Base-by-base conservation (phyloP, 2,797 vertebrate genomes). In the Zalophus californianus region DNA sequence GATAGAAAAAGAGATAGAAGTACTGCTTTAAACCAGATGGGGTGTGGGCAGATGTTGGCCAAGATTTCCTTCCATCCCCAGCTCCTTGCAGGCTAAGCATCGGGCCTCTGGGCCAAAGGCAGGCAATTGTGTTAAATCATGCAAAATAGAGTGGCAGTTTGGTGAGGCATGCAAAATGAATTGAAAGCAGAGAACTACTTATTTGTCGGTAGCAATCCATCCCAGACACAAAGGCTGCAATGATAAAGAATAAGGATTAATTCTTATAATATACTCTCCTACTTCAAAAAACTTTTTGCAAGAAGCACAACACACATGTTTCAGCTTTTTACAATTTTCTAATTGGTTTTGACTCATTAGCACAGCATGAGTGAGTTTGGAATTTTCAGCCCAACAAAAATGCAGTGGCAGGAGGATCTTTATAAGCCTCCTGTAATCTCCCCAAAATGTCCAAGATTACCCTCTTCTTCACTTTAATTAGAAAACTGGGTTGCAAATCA, bases 301-400 rank as follows among this genome's bases (percentile, higher is more conserved):
- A 50, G 70, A 96, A 93, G 60, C 80, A 54, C 13, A 78, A 56
- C 68, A 95, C 86, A 91, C 35, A 64, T 52, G 92, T 91, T 96
- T 89, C 66, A 64, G 70, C 62, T 93, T 95, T 96, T 77, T 95
- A 68, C 25, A 78, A 73, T 93, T 98, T 97, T 77, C 91, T 88
- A 95, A 85, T 98, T 95, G 95, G 94, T 54, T 91, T 83, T 62
- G 96, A 85, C 89, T 95, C 83, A 92, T 96, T 80, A 97, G 77
- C 68, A 78, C 27, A 96, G 90, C 88, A 80, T 91, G 88, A 93
- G 44, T 54, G 66, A 86, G 11, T 82, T 91, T 75, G 91, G 93
- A 58, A 68, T 95, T 97, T 96, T 92, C 66, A 85, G 52, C 9
- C 79, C 64, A 83, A 52, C 50, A 77, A 54, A 66, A 38, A 75